A percentile compares a stretch with the other conserved stretches of the same genome.
phyloP scores from a whole-genome alignment of 2,888 invertebrate genomes.

The Euplexia lucipara region DNA sequence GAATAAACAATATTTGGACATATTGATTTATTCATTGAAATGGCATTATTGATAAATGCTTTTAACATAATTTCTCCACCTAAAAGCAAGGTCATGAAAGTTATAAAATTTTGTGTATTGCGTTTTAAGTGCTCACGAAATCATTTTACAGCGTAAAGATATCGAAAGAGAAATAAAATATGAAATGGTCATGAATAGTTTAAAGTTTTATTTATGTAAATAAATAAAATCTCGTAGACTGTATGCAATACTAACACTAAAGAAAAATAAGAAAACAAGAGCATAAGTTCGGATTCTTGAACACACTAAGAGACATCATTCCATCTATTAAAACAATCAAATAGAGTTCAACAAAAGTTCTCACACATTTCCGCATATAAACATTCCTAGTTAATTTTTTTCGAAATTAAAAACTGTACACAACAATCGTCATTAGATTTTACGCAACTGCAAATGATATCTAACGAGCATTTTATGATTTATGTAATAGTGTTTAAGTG shows the following conservation, averaged over 20 bases:
- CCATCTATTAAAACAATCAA: constrained; percentile 1
- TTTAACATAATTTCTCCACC: constrained; percentile 51
- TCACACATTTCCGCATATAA: constrained; percentile 43
- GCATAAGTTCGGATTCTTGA: constrained; percentile 7
- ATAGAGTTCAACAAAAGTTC: constrained; percentile 21
- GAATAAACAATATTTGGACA: constrained; percentile 14
- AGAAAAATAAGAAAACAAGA: constrained; percentile 8
- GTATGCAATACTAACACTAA: constrained; percentile 2
- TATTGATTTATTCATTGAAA: no score
- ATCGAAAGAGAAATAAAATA: constrained; percentile 40
- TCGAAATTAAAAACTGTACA: constrained; percentile 60
- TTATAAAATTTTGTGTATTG: constrained; percentile 46
- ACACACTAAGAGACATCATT: constrained; percentile 12
- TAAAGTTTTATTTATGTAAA: constrained; percentile 4
- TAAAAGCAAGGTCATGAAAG: constrained; percentile 47
- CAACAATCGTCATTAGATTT: constrained; percentile 60
- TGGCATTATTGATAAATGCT: constrained; percentile 31
- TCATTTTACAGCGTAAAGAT: constrained; percentile 38
- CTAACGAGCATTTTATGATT: constrained; percentile 65
- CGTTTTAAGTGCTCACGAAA: constrained; percentile 49
- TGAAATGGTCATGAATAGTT: constrained; percentile 23
- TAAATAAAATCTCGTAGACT: constrained; percentile 15
- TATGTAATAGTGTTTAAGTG: constrained; percentile 62
- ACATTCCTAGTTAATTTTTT: constrained; percentile 47
- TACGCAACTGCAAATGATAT: constrained; percentile 65